Percentiles rank a stretch among this genome's conserved stretches.
These are phyloP conservation scores for Mythimna ferrago DNA, from an alignment of 2,888 invertebrate species.

Conservation along the genomic window DNA sequence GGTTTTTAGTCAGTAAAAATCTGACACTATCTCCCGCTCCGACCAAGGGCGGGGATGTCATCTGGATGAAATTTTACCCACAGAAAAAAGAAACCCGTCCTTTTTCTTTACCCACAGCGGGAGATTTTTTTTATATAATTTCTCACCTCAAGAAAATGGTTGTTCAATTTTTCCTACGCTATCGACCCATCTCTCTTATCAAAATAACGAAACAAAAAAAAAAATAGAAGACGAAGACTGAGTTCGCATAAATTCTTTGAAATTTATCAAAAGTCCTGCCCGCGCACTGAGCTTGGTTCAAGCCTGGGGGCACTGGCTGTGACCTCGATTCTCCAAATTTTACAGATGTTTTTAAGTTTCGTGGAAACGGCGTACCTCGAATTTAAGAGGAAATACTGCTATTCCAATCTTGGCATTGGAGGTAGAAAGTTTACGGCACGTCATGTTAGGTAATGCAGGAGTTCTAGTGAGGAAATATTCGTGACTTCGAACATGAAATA, in stretches of 20 bases:
- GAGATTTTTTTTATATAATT: background rate
- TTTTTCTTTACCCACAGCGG: too few relatives aligned
- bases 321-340: conserved; percentile 36
- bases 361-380: background rate
- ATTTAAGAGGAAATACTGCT: conserved; percentile 12
- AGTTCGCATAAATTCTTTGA: conserved; percentile 27
- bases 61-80: too few relatives aligned
- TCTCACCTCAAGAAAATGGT: background rate
- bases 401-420: background rate
- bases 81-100: too few relatives aligned
- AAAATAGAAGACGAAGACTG: background rate
- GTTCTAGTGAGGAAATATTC: background rate
- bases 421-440: background rate
- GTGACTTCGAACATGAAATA: background rate
- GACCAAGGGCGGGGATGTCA: too few relatives aligned
- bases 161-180: background rate
- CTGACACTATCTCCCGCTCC: too few relatives aligned
- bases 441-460: background rate
- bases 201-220: conserved; percentile 2
- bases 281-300: background rate
- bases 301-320: conserved; percentile 16
- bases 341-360: conserved; percentile 22
- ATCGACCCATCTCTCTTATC: background rate
- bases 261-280: conserved; percentile 45
- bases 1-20: too few relatives aligned